Percentiles rank a stretch among this genome's conserved stretches.
Conservation (phyloP, 2,113 vertebrate species). For the Otus sunia region DNA sequence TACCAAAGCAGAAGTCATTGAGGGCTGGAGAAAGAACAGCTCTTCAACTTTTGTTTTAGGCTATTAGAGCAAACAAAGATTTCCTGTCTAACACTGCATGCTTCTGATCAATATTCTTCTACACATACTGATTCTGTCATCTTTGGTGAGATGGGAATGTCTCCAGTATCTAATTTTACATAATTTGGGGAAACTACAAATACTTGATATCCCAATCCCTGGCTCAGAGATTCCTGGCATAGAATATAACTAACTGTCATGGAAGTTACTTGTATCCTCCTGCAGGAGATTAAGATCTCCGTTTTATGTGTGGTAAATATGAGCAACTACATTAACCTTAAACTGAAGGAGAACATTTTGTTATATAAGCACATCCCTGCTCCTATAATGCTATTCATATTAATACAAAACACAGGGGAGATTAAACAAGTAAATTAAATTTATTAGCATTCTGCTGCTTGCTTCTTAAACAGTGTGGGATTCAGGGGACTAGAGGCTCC, state of each 20-base stretch:
- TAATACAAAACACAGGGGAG: slow-evolving; percentile 18
- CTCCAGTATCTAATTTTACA: background rate
- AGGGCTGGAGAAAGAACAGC: background rate
- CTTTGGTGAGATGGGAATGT: background rate
- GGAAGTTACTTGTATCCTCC: background rate
- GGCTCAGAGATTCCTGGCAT: background rate
- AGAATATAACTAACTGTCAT: background rate
- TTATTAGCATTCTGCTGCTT: slow-evolving; percentile 24
- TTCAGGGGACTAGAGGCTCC: background rate
- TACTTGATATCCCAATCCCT: background rate
- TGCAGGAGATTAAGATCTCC: background rate
- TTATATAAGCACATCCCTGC: slow-evolving; percentile 19
- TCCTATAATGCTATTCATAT: slow-evolving; percentile 16
- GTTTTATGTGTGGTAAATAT: background rate
- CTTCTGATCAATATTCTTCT: background rate
- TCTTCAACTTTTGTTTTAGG: background rate
- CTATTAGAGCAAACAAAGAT: background rate
- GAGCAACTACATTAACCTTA: slow-evolving; percentile 24
- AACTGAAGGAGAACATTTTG: slow-evolving; percentile 27
- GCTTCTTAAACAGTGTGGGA: background rate
- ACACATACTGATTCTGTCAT: background rate
- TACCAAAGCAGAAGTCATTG: background rate
- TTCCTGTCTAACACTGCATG: background rate
- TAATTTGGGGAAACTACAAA: background rate
- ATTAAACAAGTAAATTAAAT: slow-evolving; percentile 43